Evolutionary conservation across 2,113 vertebrate genomes (phyloP).

Genomic region (Pseudopodoces humilis): DNA sequence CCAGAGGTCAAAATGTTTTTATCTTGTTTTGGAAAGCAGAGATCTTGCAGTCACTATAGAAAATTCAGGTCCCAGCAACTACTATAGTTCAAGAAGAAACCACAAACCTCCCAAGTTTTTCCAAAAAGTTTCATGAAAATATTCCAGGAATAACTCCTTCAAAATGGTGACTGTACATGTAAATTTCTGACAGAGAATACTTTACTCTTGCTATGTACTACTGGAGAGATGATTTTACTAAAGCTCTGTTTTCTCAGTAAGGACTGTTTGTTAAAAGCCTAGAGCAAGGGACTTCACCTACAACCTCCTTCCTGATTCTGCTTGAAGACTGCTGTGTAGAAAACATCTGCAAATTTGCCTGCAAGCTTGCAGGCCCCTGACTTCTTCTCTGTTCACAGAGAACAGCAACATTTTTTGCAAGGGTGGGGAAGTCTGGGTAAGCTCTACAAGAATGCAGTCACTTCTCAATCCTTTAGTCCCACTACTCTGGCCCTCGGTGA

Average conservation of each 20-base stretch:
- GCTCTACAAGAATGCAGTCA: neutral
- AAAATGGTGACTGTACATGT: neutral
- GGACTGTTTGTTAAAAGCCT: neutral
- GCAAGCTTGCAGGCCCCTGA: neutral
- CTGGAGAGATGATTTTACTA: neutral
- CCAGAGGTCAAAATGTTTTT: neutral
- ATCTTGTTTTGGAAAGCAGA: slow-evolving; percentile 7
- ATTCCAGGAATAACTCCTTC: neutral
- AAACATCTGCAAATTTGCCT: neutral
- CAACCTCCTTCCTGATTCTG: neutral
- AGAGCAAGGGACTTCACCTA: neutral
- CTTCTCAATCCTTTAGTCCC: neutral
- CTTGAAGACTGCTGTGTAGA: neutral
- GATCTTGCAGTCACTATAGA: neutral
- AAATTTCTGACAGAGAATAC: neutral
- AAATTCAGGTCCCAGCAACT: neutral
- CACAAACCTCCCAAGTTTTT: neutral
- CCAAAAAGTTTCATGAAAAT: neutral
- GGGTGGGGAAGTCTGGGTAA: neutral
- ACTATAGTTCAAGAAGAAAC: neutral
- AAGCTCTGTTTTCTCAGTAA: neutral
- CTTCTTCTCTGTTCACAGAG: neutral
- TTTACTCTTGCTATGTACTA: neutral
- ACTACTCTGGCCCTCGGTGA: neutral
- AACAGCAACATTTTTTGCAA: neutral